These are phyloP conservation scores for Oenanthe melanoleuca DNA, from an alignment of 2,113 vertebrate genomes.

Conservation along the genomic window DNA sequence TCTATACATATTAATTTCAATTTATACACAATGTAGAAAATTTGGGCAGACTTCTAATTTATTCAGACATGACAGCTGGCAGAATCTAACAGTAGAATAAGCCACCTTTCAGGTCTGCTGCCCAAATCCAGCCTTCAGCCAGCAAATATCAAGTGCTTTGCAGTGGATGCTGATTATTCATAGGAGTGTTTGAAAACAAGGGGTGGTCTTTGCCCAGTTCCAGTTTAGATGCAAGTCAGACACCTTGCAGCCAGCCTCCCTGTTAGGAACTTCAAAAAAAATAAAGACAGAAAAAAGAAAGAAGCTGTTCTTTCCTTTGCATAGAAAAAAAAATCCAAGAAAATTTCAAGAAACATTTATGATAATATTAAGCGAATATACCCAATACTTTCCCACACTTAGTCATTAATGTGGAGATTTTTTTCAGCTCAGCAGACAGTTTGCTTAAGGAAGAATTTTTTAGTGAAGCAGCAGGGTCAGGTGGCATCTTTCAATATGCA, in stretches of 20 bases:
- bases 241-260: not conserved
- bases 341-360: not conserved
- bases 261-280: not conserved
- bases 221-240: not conserved
- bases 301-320: not conserved
- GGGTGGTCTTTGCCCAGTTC: not conserved
- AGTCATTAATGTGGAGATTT: not conserved
- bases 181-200: not conserved
- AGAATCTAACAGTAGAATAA: not conserved
- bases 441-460: not conserved
- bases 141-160: not conserved
- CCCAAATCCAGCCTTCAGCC: slow-evolving; percentile 9
- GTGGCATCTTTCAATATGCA: not conserved
- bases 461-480: not conserved
- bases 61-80: not conserved
- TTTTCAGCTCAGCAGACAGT: not conserved
- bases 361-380: not conserved
- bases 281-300: not conserved
- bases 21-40: not conserved
- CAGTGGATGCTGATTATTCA: not conserved
- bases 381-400: not conserved
- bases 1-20: not conserved
- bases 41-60: not conserved
- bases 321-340: not conserved
- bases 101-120: slow-evolving; percentile 24